phyloP scores from a whole-genome alignment of 2,888 invertebrate species.

The Dyspetes luteomarginatus region DNA sequence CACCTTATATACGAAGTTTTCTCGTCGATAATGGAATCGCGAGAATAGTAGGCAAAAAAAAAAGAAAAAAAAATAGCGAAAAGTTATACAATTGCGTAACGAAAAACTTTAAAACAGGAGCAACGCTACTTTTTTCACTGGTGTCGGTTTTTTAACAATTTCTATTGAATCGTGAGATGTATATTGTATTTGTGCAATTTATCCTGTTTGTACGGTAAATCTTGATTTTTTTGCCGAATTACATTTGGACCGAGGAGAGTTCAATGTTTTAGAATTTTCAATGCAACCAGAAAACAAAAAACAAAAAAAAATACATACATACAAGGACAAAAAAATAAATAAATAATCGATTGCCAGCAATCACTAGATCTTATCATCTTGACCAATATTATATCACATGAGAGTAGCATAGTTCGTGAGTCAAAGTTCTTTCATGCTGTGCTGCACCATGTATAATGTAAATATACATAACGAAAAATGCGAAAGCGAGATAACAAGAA shows the following conservation, averaged over 20 bases:
- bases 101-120: slow-evolving; percentile 32
- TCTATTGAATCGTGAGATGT: slow-evolving; percentile 49
- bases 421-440: slow-evolving; percentile 60
- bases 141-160: slow-evolving; percentile 60
- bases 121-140: slow-evolving; percentile 53
- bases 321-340: background rate
- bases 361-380: slow-evolving; percentile 59
- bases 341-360: slow-evolving; percentile 45
- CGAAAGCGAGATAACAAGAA: slow-evolving; percentile 49
- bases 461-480: slow-evolving; percentile 48
- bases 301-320: slow-evolving; percentile 20
- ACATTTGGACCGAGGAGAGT: slow-evolving; percentile 47
- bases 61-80: background rate
- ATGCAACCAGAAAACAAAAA: background rate
- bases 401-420: slow-evolving; percentile 57
- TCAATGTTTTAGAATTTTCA: slow-evolving; percentile 35
- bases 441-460: slow-evolving; percentile 61
- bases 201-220: slow-evolving; percentile 14
- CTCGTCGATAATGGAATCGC: background rate
- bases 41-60: too few relatives aligned
- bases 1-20: slow-evolving; percentile 2
- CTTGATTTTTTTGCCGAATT: slow-evolving; percentile 20
- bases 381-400: slow-evolving; percentile 65
- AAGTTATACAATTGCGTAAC: background rate
- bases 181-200: background rate